Evolutionary conservation across 2,888 invertebrate genomes (phyloP), one percentile per base, ranked within the genome.

Genomic region (Luperina testacea): DNA sequence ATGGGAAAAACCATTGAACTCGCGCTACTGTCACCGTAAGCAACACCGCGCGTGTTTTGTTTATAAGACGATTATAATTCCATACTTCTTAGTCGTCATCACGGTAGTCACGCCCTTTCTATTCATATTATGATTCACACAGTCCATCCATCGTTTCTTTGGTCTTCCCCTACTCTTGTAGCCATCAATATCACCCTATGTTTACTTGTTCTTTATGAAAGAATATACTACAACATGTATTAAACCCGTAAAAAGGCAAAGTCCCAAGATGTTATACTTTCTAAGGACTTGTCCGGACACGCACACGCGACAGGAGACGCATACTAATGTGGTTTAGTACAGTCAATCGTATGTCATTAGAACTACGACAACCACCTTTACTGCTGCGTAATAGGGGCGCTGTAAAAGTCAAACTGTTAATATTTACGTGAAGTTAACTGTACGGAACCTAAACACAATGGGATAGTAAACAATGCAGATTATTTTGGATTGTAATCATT

Each of bases 291-390:
- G 27, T 9, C 45, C 42, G 42, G 27, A 72, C 77, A 80, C 72
- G 79, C 61, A 53, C 61, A 63, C 15, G 2, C 20, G 9, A 72
- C 77, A 57, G n/a, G 15, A 15, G 15, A 20, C 27, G 80, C 73
- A 80, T 80, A 80, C 67, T 82, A 85, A 85, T 84, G 65, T 15
- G 32, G 24, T 24, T 0, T 42, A 57, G 42, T 27, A 42, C 69
- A 2, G 6, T 42, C 51, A 51, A 51, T 20, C 6, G 2, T 24
- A 53, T 27, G 20, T 20, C 59, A 42, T 42, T 51, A 20, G 8
- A 24, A 42, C 17, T 32, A 64, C 9, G 3, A 68, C 8, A 51
- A 27, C 4, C 48, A 2, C 2, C 27, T 38, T 69, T 32, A 53
- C 0, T 17, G 27, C 27, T 42, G 2, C 17, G 27, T 5, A 6